These are phyloP conservation scores for Troilus luridus DNA, from an alignment of 2,888 invertebrate genomes.

Conservation along the genomic window DNA sequence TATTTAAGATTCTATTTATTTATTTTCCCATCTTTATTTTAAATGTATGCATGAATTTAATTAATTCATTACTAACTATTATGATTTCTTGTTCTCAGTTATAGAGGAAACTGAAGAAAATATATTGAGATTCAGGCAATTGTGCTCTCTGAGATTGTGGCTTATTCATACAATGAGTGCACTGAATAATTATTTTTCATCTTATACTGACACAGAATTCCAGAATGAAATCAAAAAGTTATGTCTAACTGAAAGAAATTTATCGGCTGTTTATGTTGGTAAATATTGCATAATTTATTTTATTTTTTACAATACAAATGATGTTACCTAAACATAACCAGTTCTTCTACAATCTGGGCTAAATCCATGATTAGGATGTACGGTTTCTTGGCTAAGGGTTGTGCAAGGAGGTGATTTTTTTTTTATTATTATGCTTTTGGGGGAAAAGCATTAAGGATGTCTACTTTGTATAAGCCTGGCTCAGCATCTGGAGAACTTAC, in stretches of 20 bases:
- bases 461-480: too few species aligned
- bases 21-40: background rate
- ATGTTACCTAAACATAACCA: too few species aligned
- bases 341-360: too few species aligned
- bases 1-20: background rate
- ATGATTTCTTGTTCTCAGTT: background rate
- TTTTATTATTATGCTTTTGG: too few species aligned
- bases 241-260: constrained; percentile 60
- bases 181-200: constrained; percentile 60
- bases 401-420: too few species aligned
- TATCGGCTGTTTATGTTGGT: constrained; percentile 60
- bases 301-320: too few species aligned
- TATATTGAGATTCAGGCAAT: constrained; percentile 52
- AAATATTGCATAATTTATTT: background rate
- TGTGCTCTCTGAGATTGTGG: constrained; percentile 60
- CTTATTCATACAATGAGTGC: constrained; percentile 59
- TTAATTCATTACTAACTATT: background rate
- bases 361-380: too few species aligned
- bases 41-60: background rate
- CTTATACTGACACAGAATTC: constrained; percentile 56
- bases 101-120: constrained; percentile 56
- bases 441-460: too few species aligned
- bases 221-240: constrained; percentile 60
- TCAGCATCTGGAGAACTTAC: too few species aligned
- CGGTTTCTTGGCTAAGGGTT: too few species aligned